Base-by-base conservation (phyloP, 2,797 vertebrate genomes). In the Poeciliopsis infans region DNA sequence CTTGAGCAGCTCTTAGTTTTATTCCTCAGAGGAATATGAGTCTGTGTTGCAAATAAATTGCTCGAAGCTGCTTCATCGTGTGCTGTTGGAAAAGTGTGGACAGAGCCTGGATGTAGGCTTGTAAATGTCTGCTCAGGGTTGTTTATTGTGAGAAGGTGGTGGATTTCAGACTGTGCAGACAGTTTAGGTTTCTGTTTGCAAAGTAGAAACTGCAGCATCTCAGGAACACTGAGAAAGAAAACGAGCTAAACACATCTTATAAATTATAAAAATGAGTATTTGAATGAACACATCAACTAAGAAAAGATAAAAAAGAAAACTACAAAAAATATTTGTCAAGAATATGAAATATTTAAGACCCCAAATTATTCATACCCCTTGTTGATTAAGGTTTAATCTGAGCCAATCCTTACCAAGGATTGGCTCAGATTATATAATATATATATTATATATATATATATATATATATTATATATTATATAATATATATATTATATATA, bases 31-130 rank as follows among this genome's bases (percentile, higher is more conserved):
- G 74, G 66, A 79, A 75, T 31, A 41, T 20, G 47, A 80, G 75
- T 90, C 75, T 83, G 85, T 83, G 79, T 81, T 78, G 31, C 16
- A 0, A 64, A 64, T 87, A 90, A 88, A 88, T 86, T 79, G 74
- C 81, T 84, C 39, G 76, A 73, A 86, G 80, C 78, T 79, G 81
- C 80, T 73, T 86, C 25, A 13, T 85, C 79, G 46, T 79, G 82
- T 43, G 57, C 84, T 39, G 15, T 77, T 76, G 69, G 78, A 87
- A 75, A 45, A 31, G 47, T 18, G 66, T 8, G 23, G 55, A 53
- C 72, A 2, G 41, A 76, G 76, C 72, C 51, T 77, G 85, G 73
- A 83, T 87, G 85, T 61, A 79, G 85, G 66, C 79, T 87, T 68
- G 82, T 81, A 86, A 86, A 86, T 28, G 66, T 79, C 83, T 79